A percentile compares a stretch with the other conserved stretches of the same genome.
phyloP scores from a whole-genome alignment of 1,140 invertebrate species.

The Holotrichia oblita region DNA sequence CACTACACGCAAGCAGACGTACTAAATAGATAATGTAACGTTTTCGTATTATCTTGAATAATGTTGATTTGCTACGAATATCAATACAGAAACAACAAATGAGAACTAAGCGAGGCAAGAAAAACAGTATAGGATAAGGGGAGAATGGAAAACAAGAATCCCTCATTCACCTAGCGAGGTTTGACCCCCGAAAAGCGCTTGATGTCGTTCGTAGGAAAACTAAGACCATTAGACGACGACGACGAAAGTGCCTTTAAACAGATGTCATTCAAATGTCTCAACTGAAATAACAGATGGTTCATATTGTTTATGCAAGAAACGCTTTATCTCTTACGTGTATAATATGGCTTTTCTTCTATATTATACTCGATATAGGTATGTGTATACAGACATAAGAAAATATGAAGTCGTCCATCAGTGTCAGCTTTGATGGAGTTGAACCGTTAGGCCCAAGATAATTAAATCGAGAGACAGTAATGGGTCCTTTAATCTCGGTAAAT shows the following conservation, averaged over 20 bases:
- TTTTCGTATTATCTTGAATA: too few species aligned
- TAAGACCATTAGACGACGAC: not conserved
- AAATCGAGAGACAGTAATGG: conserved; percentile 33
- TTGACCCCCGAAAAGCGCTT: not conserved
- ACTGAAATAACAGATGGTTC: conserved; percentile 8
- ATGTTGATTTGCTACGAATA: too few species aligned
- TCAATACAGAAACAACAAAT: too few species aligned
- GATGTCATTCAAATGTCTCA: conserved; percentile 27
- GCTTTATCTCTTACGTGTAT: not conserved
- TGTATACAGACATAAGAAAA: not conserved
- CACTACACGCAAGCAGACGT: too few species aligned
- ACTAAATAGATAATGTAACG: too few species aligned
- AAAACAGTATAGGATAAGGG: too few species aligned
- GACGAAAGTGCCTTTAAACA: conserved; percentile 17
- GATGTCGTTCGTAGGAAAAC: not conserved
- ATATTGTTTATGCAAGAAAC: not conserved
- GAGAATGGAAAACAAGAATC: too few species aligned
- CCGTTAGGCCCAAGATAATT: not conserved
- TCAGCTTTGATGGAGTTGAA: conserved; percentile 30
- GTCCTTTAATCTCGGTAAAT: conserved; percentile 33
- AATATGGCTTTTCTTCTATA: not conserved
- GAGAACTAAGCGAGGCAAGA: too few species aligned
- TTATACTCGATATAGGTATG: not conserved
- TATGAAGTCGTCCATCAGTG: conserved; percentile 36
- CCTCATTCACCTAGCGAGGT: too few species aligned